These are phyloP conservation scores for Actinemys pallida DNA, from an alignment of 2,113 vertebrate genomes.

Conservation along the genomic window DNA sequence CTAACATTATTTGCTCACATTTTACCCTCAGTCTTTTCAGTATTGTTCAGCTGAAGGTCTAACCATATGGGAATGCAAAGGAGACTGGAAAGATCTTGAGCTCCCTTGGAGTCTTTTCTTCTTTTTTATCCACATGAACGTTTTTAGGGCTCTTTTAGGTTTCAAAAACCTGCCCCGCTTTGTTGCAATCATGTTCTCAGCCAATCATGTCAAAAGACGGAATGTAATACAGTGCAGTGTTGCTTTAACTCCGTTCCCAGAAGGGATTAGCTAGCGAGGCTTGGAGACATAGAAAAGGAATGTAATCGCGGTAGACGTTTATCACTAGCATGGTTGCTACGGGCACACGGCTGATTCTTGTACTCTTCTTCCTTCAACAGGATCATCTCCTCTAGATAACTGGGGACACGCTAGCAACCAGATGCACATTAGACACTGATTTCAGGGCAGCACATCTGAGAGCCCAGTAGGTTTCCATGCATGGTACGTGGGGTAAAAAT, in stretches of 20 bases:
- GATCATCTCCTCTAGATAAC: slow-evolving; percentile 61
- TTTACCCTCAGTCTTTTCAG: background rate
- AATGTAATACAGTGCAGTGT: slow-evolving; percentile 54
- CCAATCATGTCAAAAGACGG: slow-evolving; percentile 15
- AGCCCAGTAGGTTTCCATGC: slow-evolving; percentile 56
- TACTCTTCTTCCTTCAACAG: slow-evolving; percentile 57
- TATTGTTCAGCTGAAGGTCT: background rate
- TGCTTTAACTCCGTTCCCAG: slow-evolving; percentile 12
- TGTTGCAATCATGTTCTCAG: background rate
- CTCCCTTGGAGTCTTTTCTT: background rate
- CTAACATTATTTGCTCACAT: background rate
- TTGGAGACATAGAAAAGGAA: accelerated
- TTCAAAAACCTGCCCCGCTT: background rate
- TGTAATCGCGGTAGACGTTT: background rate
- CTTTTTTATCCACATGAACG: background rate
- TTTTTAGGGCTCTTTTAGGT: background rate
- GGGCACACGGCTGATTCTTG: background rate
- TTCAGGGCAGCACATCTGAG: background rate
- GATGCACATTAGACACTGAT: slow-evolving; percentile 13
- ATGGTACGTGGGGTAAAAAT: slow-evolving; percentile 52
- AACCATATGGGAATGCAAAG: background rate
- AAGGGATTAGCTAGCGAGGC: background rate
- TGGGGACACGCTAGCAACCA: background rate
- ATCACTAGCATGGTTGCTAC: slow-evolving; percentile 6
- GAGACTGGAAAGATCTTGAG: background rate